These are phyloP conservation scores for Oedothorax gibbosus DNA, from an alignment of 1,140 invertebrate genomes.

Conservation along the genomic window DNA sequence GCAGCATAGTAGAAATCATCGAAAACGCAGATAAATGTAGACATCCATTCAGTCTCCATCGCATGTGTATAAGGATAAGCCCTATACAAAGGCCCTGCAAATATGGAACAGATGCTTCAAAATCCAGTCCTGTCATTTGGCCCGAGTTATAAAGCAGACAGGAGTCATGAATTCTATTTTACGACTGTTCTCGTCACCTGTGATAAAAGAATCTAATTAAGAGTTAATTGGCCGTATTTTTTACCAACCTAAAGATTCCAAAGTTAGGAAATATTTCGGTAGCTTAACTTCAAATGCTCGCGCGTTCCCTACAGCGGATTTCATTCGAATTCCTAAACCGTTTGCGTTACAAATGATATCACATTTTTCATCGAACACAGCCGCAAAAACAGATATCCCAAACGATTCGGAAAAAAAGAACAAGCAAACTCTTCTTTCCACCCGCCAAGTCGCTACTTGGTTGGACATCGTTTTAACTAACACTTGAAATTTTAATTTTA, in stretches of 20 bases:
- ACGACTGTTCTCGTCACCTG: slow-evolving; percentile 34
- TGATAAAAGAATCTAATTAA: slow-evolving; percentile 51
- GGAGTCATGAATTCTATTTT: slow-evolving; percentile 45
- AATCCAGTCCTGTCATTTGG: neutral
- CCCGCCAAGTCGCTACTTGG: slow-evolving; percentile 45
- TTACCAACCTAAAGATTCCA: neutral
- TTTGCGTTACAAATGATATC: slow-evolving; percentile 55
- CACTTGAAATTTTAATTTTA: too few species aligned
- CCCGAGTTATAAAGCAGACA: neutral
- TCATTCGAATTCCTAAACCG: slow-evolving; percentile 53
- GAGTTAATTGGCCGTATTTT: slow-evolving; percentile 39
- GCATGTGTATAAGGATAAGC: too few species aligned
- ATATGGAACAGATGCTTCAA: neutral
- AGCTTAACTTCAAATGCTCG: slow-evolving; percentile 28
- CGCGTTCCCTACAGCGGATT: slow-evolving; percentile 43
- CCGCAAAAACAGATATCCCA: slow-evolving; percentile 57
- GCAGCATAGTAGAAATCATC: too few species aligned
- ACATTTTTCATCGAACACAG: slow-evolving; percentile 59
- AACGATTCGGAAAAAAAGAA: slow-evolving; percentile 40
- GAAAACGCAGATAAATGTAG: too few species aligned
- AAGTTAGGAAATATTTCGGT: slow-evolving; percentile 52
- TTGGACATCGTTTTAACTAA: too few species aligned
- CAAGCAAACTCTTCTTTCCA: slow-evolving; percentile 17
- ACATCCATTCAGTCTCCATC: too few species aligned
- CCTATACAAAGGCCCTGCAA: neutral